Percentiles rank a stretch among this genome's conserved stretches.
Evolutionary conservation across 2,113 vertebrate genomes (phyloP).

Genomic region (Mesembrinibis cayennensis): DNA sequence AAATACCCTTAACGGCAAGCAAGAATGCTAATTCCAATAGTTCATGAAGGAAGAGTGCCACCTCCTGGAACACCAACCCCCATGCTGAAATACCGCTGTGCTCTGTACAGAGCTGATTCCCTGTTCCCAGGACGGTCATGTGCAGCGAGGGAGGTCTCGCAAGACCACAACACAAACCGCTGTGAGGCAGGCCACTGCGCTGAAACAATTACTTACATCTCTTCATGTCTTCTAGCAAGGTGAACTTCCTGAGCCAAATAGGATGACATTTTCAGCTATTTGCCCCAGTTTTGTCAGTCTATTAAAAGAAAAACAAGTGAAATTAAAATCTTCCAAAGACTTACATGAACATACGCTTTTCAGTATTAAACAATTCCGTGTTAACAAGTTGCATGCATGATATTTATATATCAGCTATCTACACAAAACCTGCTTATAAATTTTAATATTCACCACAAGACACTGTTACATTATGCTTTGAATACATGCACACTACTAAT

Average conservation of each 20-base stretch:
- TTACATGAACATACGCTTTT: not conserved
- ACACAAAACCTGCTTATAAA: not conserved
- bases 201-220: slow-evolving; percentile 80
- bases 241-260: slow-evolving; percentile 73
- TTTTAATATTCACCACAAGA: not conserved
- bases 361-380: not conserved
- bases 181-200: not conserved
- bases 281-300: not conserved
- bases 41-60: slow-evolving; percentile 60
- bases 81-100: not conserved
- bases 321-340: not conserved
- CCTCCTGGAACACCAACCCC: slow-evolving; percentile 32
- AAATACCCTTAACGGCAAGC: not conserved
- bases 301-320: slow-evolving; percentile 41
- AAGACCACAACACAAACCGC: not conserved
- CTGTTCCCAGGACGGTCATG: not conserved
- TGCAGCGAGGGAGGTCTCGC: not conserved
- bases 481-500: not conserved
- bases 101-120: not conserved
- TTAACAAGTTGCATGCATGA: not conserved
- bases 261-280: slow-evolving; percentile 63
- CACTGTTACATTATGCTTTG: not conserved
- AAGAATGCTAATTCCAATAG: not conserved
- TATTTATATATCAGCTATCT: not conserved
- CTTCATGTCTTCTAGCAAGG: slow-evolving; percentile 79